Conservation (phyloP, 2,113 vertebrate genomes). For the Otolemur garnettii region DNA sequence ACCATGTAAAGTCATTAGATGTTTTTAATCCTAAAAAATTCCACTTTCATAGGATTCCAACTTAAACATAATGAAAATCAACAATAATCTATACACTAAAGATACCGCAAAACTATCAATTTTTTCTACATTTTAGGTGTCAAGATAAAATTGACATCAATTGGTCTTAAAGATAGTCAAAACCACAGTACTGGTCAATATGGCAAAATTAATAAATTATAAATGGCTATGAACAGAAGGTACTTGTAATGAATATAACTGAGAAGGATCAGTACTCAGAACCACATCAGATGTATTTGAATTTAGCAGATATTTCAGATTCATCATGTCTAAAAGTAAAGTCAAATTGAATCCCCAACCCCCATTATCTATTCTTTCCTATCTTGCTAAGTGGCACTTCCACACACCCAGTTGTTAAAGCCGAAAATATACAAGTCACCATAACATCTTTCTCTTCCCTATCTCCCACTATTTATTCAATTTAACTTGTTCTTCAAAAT, state of each 20-base stretch:
- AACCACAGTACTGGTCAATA: constrained; percentile 32
- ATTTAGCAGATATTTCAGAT: constrained; percentile 40
- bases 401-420: neutral
- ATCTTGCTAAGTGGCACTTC: neutral
- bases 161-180: constrained; percentile 64
- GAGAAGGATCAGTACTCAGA: constrained; percentile 46
- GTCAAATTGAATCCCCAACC: neutral
- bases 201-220: constrained; percentile 42
- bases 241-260: constrained; percentile 2
- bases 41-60: neutral
- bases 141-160: constrained; percentile 38
- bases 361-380: neutral
- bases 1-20: neutral
- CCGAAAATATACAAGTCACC: neutral
- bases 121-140: constrained; percentile 19
- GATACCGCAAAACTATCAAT: neutral
- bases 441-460: neutral
- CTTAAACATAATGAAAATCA: constrained; percentile 44
- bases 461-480: neutral
- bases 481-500: neutral
- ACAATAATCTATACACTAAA: neutral
- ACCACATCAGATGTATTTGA: neutral
- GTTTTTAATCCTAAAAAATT: constrained; percentile 1
- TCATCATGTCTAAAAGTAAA: neutral
- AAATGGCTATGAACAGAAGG: constrained; percentile 19